A percentile compares a stretch with the other conserved stretches of the same genome.
Conservation (phyloP, 2,888 invertebrate species). For the Harpalus rubripes region DNA sequence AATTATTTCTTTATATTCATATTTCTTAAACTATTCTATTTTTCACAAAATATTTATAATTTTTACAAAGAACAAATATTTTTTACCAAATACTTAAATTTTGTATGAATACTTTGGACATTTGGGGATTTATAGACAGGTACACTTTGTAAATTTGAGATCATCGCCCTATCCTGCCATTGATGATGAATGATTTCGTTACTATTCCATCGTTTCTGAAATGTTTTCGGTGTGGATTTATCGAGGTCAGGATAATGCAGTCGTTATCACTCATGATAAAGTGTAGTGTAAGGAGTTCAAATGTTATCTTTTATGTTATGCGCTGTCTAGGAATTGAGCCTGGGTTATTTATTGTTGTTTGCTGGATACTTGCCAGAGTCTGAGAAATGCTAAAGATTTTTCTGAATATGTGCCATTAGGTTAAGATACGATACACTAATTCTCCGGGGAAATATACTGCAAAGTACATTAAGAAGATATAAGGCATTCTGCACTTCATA, state of each 20-base stretch:
- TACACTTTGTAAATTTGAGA: too few relatives aligned
- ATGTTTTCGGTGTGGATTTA: not conserved
- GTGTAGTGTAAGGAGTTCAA: conserved; percentile 39
- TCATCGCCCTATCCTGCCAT: too few relatives aligned
- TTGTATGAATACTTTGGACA: too few relatives aligned
- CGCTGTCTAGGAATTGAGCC: conserved; percentile 44
- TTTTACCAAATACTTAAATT: too few relatives aligned
- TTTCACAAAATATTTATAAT: too few relatives aligned
- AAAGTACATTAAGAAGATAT: not conserved
- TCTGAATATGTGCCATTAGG: conserved; percentile 47
- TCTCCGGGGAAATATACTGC: not conserved
- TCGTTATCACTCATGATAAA: conserved; percentile 34
- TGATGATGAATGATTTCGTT: not conserved
- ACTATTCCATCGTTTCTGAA: not conserved
- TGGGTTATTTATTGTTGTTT: conserved; percentile 31
- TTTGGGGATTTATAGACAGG: too few relatives aligned
- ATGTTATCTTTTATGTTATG: conserved; percentile 53
- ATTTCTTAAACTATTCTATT: too few relatives aligned
- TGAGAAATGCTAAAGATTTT: conserved; percentile 33
- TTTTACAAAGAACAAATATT: too few relatives aligned
- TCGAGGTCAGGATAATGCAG: conserved; percentile 35
- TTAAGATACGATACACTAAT: conserved; percentile 5
- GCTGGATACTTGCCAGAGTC: conserved; percentile 30
- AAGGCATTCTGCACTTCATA: conserved; percentile 1
- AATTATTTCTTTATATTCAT: too few relatives aligned